A percentile compares a stretch with the other conserved stretches of the same genome.
Evolutionary conservation across 2,888 invertebrate species (phyloP).

Genomic region (Meiosimyza decipiens): DNA sequence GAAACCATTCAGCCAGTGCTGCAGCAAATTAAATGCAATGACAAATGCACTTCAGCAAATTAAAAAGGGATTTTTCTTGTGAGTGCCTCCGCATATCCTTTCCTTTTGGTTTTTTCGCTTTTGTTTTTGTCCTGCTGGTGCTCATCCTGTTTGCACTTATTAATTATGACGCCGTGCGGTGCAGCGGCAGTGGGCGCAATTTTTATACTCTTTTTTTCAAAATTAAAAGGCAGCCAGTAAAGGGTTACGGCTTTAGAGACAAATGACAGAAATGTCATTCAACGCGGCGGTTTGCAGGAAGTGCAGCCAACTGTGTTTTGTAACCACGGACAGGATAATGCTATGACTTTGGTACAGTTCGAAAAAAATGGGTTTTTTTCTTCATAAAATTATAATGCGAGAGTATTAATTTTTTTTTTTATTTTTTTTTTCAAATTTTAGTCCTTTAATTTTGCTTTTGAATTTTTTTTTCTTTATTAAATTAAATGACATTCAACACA

Average conservation of each 20-base stretch:
- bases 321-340: neutral
- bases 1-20: neutral
- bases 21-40: slow-evolving; percentile 51
- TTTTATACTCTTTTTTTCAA: too few relatives aligned
- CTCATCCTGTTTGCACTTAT: slow-evolving; percentile 27
- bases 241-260: slow-evolving; percentile 31
- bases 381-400: neutral
- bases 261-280: slow-evolving; percentile 27
- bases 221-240: slow-evolving; percentile 22
- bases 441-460: slow-evolving; percentile 13
- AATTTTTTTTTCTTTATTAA: slow-evolving; percentile 5
- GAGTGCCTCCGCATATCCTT: neutral
- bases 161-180: slow-evolving; percentile 30
- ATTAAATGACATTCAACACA: slow-evolving; percentile 33
- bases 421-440: slow-evolving; percentile 32
- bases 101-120: neutral
- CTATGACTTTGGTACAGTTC: neutral
- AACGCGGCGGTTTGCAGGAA: slow-evolving; percentile 39
- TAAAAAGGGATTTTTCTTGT: slow-evolving; percentile 31
- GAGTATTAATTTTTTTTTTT: slow-evolving; percentile 23
- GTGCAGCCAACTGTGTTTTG: slow-evolving; percentile 36
- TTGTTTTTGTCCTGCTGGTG: neutral
- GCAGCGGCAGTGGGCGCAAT: slow-evolving; percentile 4
- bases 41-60: slow-evolving; percentile 48
- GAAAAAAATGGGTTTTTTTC: neutral